Percentiles rank a stretch among this genome's conserved stretches.
Conservation (phyloP, 2,797 vertebrate species). For the Neopelma chrysocephalum region DNA sequence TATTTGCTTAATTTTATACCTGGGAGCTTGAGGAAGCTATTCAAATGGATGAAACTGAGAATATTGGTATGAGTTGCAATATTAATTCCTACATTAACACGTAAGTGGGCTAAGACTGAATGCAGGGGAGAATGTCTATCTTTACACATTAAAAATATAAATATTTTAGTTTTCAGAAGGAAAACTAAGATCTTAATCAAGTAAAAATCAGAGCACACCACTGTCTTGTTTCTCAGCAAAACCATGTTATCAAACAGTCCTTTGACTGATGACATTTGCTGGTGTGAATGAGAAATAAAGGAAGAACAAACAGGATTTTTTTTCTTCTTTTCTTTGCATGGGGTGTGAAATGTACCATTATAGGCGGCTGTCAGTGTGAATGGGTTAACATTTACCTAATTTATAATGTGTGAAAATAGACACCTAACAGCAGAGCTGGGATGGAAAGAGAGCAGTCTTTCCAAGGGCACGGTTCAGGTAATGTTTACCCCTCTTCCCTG, state of each 20-base stretch:
- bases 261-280: background rate
- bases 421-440: background rate
- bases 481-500: background rate
- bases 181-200: background rate
- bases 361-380: background rate
- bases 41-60: background rate
- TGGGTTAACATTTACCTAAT: background rate
- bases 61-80: background rate
- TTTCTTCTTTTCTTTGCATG: background rate
- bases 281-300: background rate
- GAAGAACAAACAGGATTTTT: background rate
- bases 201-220: background rate
- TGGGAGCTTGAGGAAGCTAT: background rate
- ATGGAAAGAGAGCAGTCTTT: background rate
- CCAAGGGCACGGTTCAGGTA: background rate
- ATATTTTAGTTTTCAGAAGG: background rate
- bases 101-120: background rate
- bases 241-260: background rate
- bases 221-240: background rate
- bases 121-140: background rate
- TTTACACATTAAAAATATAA: background rate
- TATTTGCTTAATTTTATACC: background rate
- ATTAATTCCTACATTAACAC: background rate
- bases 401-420: background rate
- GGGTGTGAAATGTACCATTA: background rate